phyloP scores from a whole-genome alignment of 2,888 invertebrate species.

The Spialia ferax region DNA sequence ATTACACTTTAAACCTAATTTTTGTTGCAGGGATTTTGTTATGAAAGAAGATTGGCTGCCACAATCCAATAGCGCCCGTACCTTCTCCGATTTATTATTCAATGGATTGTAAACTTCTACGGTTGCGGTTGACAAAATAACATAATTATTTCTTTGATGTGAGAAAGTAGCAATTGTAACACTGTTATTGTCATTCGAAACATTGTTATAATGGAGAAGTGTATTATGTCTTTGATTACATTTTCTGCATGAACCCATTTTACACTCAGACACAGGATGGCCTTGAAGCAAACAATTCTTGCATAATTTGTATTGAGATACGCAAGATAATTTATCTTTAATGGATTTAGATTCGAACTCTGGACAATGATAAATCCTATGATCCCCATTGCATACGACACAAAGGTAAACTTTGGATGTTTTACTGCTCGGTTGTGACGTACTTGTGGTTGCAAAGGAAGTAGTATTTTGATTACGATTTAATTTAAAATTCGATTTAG shows the following conservation, averaged over 20 bases:
- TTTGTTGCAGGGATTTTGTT: constrained; percentile 3
- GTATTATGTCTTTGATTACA: constrained; percentile 6
- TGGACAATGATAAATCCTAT: constrained; percentile 6
- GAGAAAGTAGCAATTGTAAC: background rate
- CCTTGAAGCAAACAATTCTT: constrained; percentile 7
- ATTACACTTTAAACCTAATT: background rate
- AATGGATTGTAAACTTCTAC: constrained; percentile 1
- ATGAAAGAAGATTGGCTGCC: constrained; percentile 3
- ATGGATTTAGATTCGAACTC: background rate
- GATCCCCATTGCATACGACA: constrained; percentile 1
- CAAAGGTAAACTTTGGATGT: background rate
- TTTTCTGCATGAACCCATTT: constrained; percentile 1
- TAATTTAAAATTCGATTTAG: background rate
- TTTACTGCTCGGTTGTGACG: background rate
- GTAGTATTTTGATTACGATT: background rate
- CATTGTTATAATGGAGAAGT: background rate
- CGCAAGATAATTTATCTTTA: background rate
- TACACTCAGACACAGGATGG: background rate
- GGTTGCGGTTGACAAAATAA: background rate
- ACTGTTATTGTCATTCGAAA: background rate
- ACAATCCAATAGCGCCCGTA: background rate
- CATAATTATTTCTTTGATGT: background rate
- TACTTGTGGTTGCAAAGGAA: background rate
- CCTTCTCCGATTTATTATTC: background rate
- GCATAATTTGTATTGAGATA: constrained; percentile 5